Conservation (phyloP, 2,113 vertebrate genomes). For the Hystrix cristata region DNA sequence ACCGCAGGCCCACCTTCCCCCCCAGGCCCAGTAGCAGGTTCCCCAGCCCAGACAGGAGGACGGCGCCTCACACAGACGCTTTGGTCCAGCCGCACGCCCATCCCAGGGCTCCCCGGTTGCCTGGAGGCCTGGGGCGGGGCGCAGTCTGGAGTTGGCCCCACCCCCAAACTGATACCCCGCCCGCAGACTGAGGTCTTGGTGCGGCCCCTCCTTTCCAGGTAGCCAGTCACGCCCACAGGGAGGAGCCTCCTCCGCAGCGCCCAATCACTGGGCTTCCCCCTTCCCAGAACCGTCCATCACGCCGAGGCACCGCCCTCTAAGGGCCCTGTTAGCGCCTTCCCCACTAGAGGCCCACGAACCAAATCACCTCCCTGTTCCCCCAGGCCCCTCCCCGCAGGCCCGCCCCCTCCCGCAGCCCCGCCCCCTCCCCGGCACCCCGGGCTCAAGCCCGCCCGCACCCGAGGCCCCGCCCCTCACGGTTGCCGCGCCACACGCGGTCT, state of each 20-base stretch:
- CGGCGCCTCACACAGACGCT: no score
- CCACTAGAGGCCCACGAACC: rapidly evolving
- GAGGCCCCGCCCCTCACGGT: constrained; percentile 84
- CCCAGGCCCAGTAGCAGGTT: neutral
- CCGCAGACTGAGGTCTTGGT: neutral
- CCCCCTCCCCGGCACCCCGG: constrained; percentile 42
- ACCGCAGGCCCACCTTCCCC: neutral
- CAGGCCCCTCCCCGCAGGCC: neutral
- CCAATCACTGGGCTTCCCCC: constrained; percentile 31
- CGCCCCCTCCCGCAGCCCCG: neutral
- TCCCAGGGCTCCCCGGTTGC: no score
- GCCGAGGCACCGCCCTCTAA: neutral
- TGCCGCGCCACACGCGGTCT: constrained; percentile 73
- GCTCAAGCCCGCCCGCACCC: constrained; percentile 80
- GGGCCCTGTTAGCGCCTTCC: neutral
- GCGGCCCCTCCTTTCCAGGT: neutral
- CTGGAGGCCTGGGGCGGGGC: neutral
- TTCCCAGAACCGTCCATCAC: neutral
- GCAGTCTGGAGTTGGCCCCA: neutral
- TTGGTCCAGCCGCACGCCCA: no score
- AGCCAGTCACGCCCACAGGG: neutral
- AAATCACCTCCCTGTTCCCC: neutral
- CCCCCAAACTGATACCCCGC: neutral
- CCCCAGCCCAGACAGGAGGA: no score
- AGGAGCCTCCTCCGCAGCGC: neutral